Evolutionary conservation across 2,888 invertebrate genomes (phyloP).

Genomic region (Chloroclystis v-ata): DNA sequence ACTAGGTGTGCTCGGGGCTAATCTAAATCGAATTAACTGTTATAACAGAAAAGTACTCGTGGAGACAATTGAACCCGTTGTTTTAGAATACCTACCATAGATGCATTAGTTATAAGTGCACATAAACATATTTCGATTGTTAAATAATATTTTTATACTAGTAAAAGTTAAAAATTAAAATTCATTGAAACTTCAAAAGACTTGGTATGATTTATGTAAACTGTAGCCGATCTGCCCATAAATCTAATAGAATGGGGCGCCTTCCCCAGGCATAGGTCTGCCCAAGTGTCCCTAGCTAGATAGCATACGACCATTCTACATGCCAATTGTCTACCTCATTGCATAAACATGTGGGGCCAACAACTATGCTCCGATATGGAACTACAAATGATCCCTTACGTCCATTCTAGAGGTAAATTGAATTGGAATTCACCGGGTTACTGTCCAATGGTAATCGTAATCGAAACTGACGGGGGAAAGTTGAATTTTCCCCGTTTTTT

Average conservation of each 20-base stretch:
- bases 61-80: too few species aligned
- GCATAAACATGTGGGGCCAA: conserved; percentile 25
- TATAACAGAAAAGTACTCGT: too few species aligned
- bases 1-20: too few species aligned
- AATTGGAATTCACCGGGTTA: conserved; percentile 50
- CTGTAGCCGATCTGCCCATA: conserved; percentile 5
- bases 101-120: too few species aligned
- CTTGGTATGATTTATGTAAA: not conserved
- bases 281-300: conserved; percentile 13
- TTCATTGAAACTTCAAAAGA: too few species aligned
- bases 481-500: conserved; percentile 11
- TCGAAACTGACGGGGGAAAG: conserved; percentile 28
- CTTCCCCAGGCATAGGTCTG: not conserved
- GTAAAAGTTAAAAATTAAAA: too few species aligned
- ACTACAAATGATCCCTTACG: conserved; percentile 56
- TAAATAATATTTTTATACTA: too few species aligned
- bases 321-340: conserved; percentile 25
- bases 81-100: too few species aligned
- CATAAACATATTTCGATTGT: too few species aligned
- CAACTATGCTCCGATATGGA: conserved; percentile 28
- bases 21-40: too few species aligned
- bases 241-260: conserved; percentile 7
- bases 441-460: conserved; percentile 13
- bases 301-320: conserved; percentile 17
- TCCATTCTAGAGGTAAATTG: conserved; percentile 70